Base-by-base conservation (phyloP, 1,140 invertebrate species). In the Drosophila trapezifrons region DNA sequence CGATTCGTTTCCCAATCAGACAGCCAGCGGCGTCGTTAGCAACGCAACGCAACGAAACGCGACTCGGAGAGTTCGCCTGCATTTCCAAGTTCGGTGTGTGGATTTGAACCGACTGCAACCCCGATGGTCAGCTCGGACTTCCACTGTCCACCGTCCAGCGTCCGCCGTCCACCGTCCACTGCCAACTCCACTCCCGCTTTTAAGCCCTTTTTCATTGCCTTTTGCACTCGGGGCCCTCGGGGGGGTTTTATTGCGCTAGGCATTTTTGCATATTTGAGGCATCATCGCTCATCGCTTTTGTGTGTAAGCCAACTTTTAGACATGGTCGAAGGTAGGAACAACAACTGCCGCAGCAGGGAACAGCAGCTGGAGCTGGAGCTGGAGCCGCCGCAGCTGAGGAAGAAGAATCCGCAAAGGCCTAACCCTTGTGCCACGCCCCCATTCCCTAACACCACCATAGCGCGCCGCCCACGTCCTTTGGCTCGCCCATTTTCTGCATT, bases 181-280 rank as follows among this genome's bases (percentile, higher is more conserved):
- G 29, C 27, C 27, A 17, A 56, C 65, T 25, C 40, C 32, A 63
- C 59, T 52, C 40, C 64, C 57, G 55, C 54, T 32, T 52, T 38
- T 86, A 86, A 86, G 83, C 76, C 84, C 84, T 87, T 89, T 87
- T 89, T 84, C 84, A 87, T 89, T 87, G 84, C 83, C 67, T 43
- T 47, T 38, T 59, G 20, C 18, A 45, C 17, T 13, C 45, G 42
- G 25, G 25, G 65, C 67, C 71, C 72, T 59, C 72, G 27, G 55
- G 75, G 73, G 57, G 66, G 84, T 89, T 87, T 83, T 89, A 87
- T 89, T 83, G 83, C 84, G 84, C 84, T 83, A 78, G 79, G 84
- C 84, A 87, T 89, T 89, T 89, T 89, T 89, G 84, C 84, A 89
- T 89, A 89, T 89, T 89, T 89, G 84, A 89, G 84, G 84, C 84